Percentiles rank a stretch among this genome's conserved stretches.
Conservation (phyloP, 37 sponge, comb jelly and placozoan genomes). For the Lycopodina hypogea region DNA sequence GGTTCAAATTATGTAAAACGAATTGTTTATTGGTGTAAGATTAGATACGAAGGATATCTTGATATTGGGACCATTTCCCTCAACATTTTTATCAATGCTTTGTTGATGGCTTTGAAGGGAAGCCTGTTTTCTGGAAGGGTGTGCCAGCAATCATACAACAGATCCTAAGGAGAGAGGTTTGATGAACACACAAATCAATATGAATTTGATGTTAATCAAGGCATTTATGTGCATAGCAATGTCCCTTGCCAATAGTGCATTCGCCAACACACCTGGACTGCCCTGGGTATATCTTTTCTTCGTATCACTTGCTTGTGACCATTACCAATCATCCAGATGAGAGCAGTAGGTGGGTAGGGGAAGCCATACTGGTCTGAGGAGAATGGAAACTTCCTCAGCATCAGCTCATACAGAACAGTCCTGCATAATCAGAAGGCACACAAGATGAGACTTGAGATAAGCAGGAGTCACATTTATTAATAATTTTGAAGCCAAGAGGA, state of each 20-base stretch:
- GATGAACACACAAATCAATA: too few species aligned
- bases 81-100: constrained; percentile 22
- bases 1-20: constrained; percentile 3
- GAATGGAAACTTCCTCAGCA: constrained; percentile 79
- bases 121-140: constrained; percentile 35
- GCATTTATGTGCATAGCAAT: neutral
- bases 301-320: constrained; percentile 45
- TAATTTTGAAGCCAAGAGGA: too few species aligned
- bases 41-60: constrained; percentile 50
- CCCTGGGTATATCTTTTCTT: constrained; percentile 37
- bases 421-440: constrained; percentile 29
- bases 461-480: too few species aligned
- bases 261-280: constrained; percentile 40
- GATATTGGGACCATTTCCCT: constrained; percentile 44
- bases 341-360: constrained; percentile 29
- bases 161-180: constrained; percentile 29
- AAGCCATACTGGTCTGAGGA: constrained; percentile 25
- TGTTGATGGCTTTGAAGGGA: constrained; percentile 41
- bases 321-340: constrained; percentile 55
- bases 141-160: constrained; percentile 53
- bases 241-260: too few species aligned
- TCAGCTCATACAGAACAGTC: constrained; percentile 83
- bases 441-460: neutral
- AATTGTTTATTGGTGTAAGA: constrained; percentile 28
- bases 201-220: neutral